Base-by-base conservation (phyloP, 1,140 invertebrate genomes). In the Aradophagus sp. region DNA sequence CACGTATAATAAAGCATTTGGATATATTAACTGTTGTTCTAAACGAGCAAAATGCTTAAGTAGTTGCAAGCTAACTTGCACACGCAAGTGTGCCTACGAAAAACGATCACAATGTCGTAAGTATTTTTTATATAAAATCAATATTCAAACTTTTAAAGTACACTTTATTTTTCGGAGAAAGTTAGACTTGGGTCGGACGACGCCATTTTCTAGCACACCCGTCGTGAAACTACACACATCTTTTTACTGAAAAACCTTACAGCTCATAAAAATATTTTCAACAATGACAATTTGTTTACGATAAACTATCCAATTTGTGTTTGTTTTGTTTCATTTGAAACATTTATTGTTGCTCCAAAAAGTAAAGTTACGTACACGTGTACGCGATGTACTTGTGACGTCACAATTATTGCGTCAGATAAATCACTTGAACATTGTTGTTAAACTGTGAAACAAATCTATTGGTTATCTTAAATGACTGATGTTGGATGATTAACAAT, bases 11-110 rank as follows among this genome's bases (percentile, higher is more conserved):
- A 26, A 14, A 35, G 41, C 8, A 50, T 47, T 55, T 34, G 10
- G 34, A 13, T n/a, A 39, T 47, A 2, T 47, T 27, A 11, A n/a
- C 3, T 41, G 15, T n/a, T 12, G 6, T 10, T 31, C 32, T 32
- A 61, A 47, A 34, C 50, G 56, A 20, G 53, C 58, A 70, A 56
- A 17, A 70, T 70, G 67, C 36, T 23, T 36, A 58, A 70, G 35
- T 70, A 70, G 67, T 63, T 63, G 67, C 67, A 42, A 70, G 35
- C 7, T 10, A 48, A 63, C 58, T 70, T 70, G 67, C 67, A 63
- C 67, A 70, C 67, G 67, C 67, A 62, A 70, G 67, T 63, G 67
- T 70, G 67, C 67, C 67, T 16, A 23, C 2, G 23, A 41, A 58
- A 27, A 2, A 29, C n/a, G 55, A 35, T 36, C 23, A 69, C 5